These are phyloP conservation scores for Holothuria scabra DNA, from an alignment of 53 echinoderm and acorn worm genomes.

Conservation along the genomic window DNA sequence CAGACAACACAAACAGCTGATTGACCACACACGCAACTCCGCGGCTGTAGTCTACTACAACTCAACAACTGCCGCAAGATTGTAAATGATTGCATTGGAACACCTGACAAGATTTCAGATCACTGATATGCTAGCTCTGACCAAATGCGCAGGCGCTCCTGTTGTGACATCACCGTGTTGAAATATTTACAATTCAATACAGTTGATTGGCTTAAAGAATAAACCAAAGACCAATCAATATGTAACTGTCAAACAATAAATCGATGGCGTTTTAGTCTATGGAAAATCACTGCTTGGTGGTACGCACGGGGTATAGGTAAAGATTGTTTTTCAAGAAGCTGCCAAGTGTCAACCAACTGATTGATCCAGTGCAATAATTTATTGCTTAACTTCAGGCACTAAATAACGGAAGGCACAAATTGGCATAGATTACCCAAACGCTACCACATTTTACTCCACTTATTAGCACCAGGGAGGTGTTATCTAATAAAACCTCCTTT, in stretches of 20 bases:
- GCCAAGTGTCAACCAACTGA: background rate
- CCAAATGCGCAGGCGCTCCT: background rate
- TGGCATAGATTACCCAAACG: too few species aligned
- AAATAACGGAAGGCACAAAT: too few species aligned
- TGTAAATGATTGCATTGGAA: background rate
- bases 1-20: conserved; percentile 30
- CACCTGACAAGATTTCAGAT: conserved; percentile 2
- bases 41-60: background rate
- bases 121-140: background rate
- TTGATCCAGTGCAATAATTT: conserved; percentile 7
- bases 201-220: conserved; percentile 44
- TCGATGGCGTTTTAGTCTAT: conserved; percentile 25
- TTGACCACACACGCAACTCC: conserved; percentile 39
- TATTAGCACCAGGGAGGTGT: too few species aligned
- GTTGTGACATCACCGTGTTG: conserved; percentile 5
- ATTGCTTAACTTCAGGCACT: background rate
- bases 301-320: too few species aligned
- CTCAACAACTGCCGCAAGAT: conserved; percentile 17
- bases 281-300: conserved; percentile 22
- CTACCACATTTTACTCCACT: too few species aligned
- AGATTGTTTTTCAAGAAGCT: background rate
- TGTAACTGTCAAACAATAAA: background rate
- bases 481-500: too few species aligned
- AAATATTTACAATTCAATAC: conserved; percentile 35
- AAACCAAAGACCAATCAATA: conserved; percentile 40